Conservation (phyloP, 2,888 invertebrate species). For the Philonicus albiceps region DNA sequence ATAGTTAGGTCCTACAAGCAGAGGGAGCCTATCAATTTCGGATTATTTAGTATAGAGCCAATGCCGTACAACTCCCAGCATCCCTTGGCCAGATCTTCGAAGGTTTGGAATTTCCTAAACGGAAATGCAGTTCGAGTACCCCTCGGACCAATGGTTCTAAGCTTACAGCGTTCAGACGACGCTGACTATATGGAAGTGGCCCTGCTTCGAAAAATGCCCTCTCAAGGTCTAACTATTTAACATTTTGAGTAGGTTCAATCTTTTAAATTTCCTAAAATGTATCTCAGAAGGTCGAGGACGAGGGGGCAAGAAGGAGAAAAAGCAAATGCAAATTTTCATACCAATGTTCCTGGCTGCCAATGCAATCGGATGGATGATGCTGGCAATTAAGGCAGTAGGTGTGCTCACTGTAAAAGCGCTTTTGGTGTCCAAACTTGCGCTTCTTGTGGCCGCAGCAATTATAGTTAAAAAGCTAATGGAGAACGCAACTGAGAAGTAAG, state of each 20-base stretch:
- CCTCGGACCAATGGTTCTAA: conserved; percentile 61
- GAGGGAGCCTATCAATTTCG: conserved; percentile 67
- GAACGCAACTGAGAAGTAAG: conserved; percentile 64
- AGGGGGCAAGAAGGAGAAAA: conserved; percentile 65
- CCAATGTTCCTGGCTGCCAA: conserved; percentile 76
- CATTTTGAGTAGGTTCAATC: background rate
- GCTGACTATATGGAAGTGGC: conserved; percentile 61
- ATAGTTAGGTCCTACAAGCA: conserved; percentile 66
- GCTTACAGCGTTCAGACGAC: conserved; percentile 60
- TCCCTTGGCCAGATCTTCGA: conserved; percentile 55
- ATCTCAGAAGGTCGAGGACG: conserved; percentile 52
- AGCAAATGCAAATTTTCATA: conserved; percentile 70
- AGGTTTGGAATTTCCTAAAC: conserved; percentile 57
- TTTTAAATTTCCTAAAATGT: background rate
- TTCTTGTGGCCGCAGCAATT: conserved; percentile 71
- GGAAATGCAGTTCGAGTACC: conserved; percentile 61
- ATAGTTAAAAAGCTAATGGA: conserved; percentile 71
- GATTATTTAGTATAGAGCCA: conserved; percentile 68
- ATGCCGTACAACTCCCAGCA: conserved; percentile 55
- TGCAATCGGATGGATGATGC: conserved; percentile 70
- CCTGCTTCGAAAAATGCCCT: conserved; percentile 64
- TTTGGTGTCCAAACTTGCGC: conserved; percentile 73
- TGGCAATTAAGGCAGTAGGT: conserved; percentile 70
- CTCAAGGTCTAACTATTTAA: conserved; percentile 57
- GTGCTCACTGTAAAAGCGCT: conserved; percentile 73